phyloP scores from a whole-genome alignment of 2,888 invertebrate species.

The Malthinus flaveolus region DNA sequence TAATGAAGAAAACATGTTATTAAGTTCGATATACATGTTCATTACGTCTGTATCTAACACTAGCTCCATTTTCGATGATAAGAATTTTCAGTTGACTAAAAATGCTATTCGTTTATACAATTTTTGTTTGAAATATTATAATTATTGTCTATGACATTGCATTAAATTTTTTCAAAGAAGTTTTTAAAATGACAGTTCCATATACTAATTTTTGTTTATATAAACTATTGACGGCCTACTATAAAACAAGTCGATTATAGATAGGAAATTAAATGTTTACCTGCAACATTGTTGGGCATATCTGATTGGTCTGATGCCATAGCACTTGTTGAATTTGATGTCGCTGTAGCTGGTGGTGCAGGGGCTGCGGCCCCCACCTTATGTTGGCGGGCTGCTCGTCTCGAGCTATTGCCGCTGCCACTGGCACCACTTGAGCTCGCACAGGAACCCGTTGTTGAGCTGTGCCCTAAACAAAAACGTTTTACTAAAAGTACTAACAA shows the following conservation, averaged over 20 bases:
- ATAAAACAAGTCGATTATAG: no score
- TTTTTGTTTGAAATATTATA: no score
- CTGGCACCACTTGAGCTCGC: slow-evolving; percentile 61
- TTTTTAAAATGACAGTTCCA: slow-evolving; percentile 5
- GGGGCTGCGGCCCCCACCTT: slow-evolving; percentile 52
- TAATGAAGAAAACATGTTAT: no score
- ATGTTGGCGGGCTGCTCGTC: slow-evolving; percentile 53
- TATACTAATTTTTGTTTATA: slow-evolving; percentile 2
- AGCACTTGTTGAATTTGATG: slow-evolving; percentile 38
- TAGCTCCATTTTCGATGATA: no score
- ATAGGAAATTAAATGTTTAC: no score
- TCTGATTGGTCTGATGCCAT: slow-evolving; percentile 53
- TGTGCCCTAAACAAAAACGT: slow-evolving; percentile 44
- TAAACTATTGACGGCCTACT: no score
- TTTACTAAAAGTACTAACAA: slow-evolving; percentile 12
- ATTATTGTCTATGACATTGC: no score
- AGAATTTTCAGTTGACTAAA: no score
- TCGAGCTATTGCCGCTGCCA: slow-evolving; percentile 54
- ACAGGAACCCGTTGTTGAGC: slow-evolving; percentile 67
- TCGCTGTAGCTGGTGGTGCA: slow-evolving; percentile 43
- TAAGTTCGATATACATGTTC: no score
- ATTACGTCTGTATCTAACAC: no score
- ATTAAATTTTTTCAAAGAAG: not conserved
- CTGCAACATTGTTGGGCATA: slow-evolving; percentile 50
- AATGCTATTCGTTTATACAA: no score